Conservation (phyloP, 2,888 invertebrate genomes). For the Macrosoma leucophasiata region DNA sequence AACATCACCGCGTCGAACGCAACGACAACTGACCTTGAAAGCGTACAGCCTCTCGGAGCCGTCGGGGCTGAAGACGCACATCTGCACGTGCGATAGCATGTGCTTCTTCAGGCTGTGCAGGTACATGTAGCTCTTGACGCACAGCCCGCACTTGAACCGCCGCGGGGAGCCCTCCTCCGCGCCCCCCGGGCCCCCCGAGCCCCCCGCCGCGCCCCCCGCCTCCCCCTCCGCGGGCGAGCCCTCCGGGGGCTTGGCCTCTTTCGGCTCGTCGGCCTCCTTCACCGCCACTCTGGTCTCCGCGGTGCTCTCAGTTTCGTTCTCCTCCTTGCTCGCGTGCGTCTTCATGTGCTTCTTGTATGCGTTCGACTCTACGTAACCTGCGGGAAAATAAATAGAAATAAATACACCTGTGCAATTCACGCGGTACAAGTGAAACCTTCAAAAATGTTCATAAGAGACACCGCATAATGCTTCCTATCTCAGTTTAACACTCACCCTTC, state of each 20-base stretch:
- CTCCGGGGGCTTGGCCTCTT: constrained; percentile 14
- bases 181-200: neutral
- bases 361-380: constrained; percentile 59
- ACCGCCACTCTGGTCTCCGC: constrained; percentile 34
- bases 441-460: too few relatives aligned
- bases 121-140: constrained; percentile 67
- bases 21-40: constrained; percentile 23
- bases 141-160: constrained; percentile 60
- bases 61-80: constrained; percentile 29
- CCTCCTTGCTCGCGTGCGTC: constrained; percentile 48
- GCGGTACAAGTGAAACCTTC: too few relatives aligned
- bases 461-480: too few relatives aligned
- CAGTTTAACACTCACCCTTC: constrained; percentile 38
- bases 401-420: neutral
- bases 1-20: too few relatives aligned
- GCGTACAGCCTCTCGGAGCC: constrained; percentile 26
- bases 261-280: constrained; percentile 17
- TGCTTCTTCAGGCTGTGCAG: constrained; percentile 68
- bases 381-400: neutral
- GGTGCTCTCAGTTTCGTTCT: constrained; percentile 31
- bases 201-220: constrained; percentile 8
- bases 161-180: constrained; percentile 31
- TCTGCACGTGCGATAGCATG: constrained; percentile 57
- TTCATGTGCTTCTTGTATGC: constrained; percentile 65
- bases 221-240: constrained; percentile 19